Evolutionary conservation across 2,113 vertebrate genomes (phyloP), one percentile per base, ranked within the genome.

Genomic region (Rhea pennata): DNA sequence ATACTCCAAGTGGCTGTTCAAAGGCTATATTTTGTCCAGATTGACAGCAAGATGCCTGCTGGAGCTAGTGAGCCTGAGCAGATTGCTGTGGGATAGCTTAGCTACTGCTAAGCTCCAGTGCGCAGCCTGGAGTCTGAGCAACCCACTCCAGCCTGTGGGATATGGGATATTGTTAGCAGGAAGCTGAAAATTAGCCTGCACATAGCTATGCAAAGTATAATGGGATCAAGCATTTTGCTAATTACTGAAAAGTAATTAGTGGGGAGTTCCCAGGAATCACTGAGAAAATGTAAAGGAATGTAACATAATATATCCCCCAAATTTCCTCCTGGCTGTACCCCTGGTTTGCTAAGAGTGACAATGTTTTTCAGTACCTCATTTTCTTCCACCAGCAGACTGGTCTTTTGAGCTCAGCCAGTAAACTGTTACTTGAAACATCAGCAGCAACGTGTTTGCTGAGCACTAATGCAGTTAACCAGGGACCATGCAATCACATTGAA

Each of bases 271-370:
- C 54, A 74, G 46, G 15, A 78, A 39, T 20, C 40, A 31, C 10
- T 27, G 50, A 87, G 10, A 59, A 40, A n/a, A 70, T 40, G 5
- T 15, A 50, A 70, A 16, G 9, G 33, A 66, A 61, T 22, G 27
- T 12, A 48, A 24, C 26, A 36, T 20, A 84, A 51, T 5, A 64
- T 5, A 67, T 42, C 42, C 17, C 13, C n/a, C 39, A 82, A 29
- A 29, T 50, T 0, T 0, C 8, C 53, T 83, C 9, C 1, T 4
- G 29, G 8, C 9, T 21, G 1, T n/a, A n/a, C 1, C 26, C 24
- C 15, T 23, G 48, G 15, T 58, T 88, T 2, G 0, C 4, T 53
- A 50, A 78, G 5, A 77, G 4, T 10, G 14, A 50, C 12, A 59
- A 11, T 19, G 16, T 46, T 88, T 79, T 72, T 51, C 26, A 17